phyloP scores from a whole-genome alignment of 1,140 invertebrate genomes.

The Aphaenogaster floridana region DNA sequence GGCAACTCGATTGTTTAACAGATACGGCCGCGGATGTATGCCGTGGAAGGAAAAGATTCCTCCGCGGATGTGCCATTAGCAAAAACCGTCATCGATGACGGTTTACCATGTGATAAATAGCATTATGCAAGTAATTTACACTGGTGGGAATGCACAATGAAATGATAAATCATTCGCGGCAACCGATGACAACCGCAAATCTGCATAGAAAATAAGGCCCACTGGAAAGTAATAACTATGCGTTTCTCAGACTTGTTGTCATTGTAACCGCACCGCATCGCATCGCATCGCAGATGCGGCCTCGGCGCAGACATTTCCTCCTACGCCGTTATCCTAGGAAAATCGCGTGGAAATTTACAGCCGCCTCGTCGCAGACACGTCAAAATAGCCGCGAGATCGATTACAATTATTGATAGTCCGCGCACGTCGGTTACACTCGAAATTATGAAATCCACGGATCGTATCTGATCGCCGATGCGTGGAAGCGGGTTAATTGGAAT shows the following conservation, averaged over 20 bases:
- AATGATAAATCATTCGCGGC: conserved; percentile 55
- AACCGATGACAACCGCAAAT: conserved; percentile 56
- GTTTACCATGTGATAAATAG: conserved; percentile 51
- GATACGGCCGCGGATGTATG: background rate
- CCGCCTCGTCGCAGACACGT: conserved; percentile 7
- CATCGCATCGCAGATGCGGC: background rate
- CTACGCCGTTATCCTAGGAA: conserved; percentile 35
- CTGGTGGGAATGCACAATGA: conserved; percentile 39
- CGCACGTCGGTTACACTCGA: conserved; percentile 63
- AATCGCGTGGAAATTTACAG: conserved; percentile 47
- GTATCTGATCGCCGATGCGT: conserved; percentile 79
- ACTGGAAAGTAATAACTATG: conserved; percentile 48
- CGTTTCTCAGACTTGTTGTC: conserved; percentile 22
- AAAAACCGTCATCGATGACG: conserved; percentile 30
- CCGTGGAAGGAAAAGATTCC: background rate
- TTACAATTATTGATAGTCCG: conserved; percentile 72
- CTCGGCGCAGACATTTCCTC: conserved; percentile 1
- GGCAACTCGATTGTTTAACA: conserved; percentile 19
- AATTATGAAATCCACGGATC: conserved; percentile 73
- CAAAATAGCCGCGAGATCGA: conserved; percentile 50
- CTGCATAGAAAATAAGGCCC: conserved; percentile 53
- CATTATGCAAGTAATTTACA: conserved; percentile 45
- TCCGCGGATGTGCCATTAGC: background rate
- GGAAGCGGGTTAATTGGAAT: conserved; percentile 81
- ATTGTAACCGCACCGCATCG: conserved; percentile 3